A percentile compares a stretch with the other conserved stretches of the same genome.
Conservation (phyloP, 2,888 invertebrate genomes). For the Syritta pipiens region DNA sequence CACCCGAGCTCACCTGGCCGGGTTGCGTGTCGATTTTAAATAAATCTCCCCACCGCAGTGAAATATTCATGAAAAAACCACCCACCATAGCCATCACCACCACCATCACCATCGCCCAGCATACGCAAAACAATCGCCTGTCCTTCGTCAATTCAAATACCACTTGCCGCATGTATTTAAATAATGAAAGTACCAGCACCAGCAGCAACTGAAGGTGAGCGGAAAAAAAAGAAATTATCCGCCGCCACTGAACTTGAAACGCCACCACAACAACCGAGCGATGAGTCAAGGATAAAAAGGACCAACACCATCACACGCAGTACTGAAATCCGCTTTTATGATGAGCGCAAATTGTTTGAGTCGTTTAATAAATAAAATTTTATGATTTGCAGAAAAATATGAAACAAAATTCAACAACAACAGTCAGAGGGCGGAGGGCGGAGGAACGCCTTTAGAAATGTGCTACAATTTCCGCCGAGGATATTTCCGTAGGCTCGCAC, state of each 20-base stretch:
- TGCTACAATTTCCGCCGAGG: slow-evolving; percentile 38
- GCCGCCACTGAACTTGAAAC: slow-evolving; percentile 56
- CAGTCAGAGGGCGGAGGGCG: neutral
- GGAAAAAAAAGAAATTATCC: slow-evolving; percentile 17
- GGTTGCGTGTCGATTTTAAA: slow-evolving; percentile 53
- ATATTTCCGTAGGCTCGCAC: slow-evolving; percentile 24
- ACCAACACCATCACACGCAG: no score
- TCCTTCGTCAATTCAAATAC: slow-evolving; percentile 53
- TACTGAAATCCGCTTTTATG: slow-evolving; percentile 58
- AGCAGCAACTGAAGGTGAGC: neutral
- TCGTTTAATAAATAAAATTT: slow-evolving; percentile 67
- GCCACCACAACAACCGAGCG: slow-evolving; percentile 19
- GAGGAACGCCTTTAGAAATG: slow-evolving; percentile 39
- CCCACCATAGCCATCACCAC: slow-evolving; percentile 1
- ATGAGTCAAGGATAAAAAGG: slow-evolving; percentile 41
- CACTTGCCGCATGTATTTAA: slow-evolving; percentile 47
- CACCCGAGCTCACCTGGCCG: slow-evolving; percentile 13
- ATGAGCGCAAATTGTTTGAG: slow-evolving; percentile 63
- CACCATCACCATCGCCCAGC: slow-evolving; percentile 17
- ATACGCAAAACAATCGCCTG: slow-evolving; percentile 36
- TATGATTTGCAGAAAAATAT: slow-evolving; percentile 52
- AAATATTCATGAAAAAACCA: slow-evolving; percentile 51
- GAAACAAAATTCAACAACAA: neutral
- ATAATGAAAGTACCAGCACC: slow-evolving; percentile 24
- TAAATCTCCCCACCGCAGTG: slow-evolving; percentile 31